Conservation (phyloP, 2,888 invertebrate genomes). For the Apamea anceps region DNA sequence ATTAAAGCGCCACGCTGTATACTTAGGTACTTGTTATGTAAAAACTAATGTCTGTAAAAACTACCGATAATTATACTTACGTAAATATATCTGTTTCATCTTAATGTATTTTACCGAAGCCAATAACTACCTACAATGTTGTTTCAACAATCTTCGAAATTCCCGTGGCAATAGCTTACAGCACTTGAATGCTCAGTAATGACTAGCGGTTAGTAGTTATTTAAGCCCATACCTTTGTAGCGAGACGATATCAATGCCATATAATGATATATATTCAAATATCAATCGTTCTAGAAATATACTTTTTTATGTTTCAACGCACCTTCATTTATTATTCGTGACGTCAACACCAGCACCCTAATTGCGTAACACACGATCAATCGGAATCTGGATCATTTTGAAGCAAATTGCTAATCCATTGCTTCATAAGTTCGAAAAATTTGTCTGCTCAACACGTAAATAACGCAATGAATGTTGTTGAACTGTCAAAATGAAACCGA, state of each 20-base stretch:
- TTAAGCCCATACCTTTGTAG: background rate
- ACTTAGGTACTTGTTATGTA: background rate
- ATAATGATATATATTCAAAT: background rate
- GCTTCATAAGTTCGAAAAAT: too few relatives aligned
- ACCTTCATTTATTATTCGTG: slow-evolving; percentile 10
- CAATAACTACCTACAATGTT: background rate
- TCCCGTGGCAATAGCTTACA: background rate
- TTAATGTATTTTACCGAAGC: background rate
- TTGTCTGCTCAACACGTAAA: too few relatives aligned
- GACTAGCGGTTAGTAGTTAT: background rate
- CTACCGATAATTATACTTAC: background rate
- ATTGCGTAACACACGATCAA: too few relatives aligned
- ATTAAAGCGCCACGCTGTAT: too few relatives aligned
- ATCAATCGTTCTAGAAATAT: background rate
- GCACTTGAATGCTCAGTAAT: background rate
- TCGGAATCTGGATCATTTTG: too few relatives aligned
- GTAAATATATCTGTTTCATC: background rate
- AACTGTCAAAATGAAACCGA: too few relatives aligned
- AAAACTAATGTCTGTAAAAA: background rate
- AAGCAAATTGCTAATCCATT: too few relatives aligned
- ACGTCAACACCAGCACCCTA: slow-evolving; percentile 27
- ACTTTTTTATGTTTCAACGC: background rate
- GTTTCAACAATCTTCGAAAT: slow-evolving; percentile 1
- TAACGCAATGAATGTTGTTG: too few relatives aligned
- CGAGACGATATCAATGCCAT: background rate